Percentiles rank a stretch among this genome's conserved stretches.
These are phyloP conservation scores for Lithobates pipiens DNA, from an alignment of 2,797 vertebrate species.

Conservation along the genomic window DNA sequence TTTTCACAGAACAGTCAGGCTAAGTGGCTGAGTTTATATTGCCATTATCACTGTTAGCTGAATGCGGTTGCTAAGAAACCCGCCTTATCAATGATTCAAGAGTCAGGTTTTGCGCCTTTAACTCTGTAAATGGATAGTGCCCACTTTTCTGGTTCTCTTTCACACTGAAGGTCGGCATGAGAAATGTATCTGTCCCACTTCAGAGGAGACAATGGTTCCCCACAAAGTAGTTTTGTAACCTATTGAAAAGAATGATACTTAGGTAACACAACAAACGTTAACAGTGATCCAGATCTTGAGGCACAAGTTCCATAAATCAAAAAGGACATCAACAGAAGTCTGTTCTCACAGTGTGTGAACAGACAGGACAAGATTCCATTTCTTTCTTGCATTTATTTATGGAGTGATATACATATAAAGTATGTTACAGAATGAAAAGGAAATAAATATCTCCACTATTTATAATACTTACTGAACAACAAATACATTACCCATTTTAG, in stretches of 20 bases:
- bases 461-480: neutral
- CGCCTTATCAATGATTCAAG: slow-evolving; percentile 64
- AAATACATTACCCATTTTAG: neutral
- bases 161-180: neutral
- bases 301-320: neutral
- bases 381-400: neutral
- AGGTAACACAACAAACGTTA: slow-evolving; percentile 9
- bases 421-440: neutral
- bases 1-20: slow-evolving; percentile 44
- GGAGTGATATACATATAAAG: too few relatives aligned
- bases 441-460: neutral
- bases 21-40: slow-evolving; percentile 63
- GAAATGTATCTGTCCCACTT: slow-evolving; percentile 16
- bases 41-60: slow-evolving; percentile 62
- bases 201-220: neutral
- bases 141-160: slow-evolving; percentile 7
- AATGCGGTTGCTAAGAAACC: slow-evolving; percentile 69
- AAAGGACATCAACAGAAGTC: neutral
- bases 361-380: slow-evolving; percentile 3
- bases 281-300: neutral
- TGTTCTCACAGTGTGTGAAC: slow-evolving; percentile 6
- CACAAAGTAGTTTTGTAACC: slow-evolving; percentile 10
- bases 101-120: slow-evolving; percentile 14
- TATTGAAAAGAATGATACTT: slow-evolving; percentile 23
- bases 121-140: slow-evolving; percentile 43